phyloP scores from a whole-genome alignment of 1,140 invertebrate genomes.

The Nymphalis io region DNA sequence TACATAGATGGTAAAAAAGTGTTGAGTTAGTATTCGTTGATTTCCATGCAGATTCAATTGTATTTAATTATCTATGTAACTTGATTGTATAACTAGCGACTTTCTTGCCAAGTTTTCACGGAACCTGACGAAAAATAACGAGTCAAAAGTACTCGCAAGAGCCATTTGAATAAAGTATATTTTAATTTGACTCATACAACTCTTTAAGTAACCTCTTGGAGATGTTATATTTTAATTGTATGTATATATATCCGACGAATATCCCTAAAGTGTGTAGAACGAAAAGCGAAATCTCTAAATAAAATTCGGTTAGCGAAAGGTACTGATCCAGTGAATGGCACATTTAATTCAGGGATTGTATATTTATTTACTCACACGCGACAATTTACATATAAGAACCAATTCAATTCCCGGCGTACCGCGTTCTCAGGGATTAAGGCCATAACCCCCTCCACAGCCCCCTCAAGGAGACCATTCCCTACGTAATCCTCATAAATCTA shows the following conservation, averaged over 20 bases:
- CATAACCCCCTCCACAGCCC: slow-evolving; percentile 44
- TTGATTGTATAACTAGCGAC: no score
- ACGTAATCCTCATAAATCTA: slow-evolving; percentile 76
- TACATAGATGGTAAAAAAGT: no score
- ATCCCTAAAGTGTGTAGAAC: background rate
- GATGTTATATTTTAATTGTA: no score
- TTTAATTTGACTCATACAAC: no score
- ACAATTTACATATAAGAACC: slow-evolving; percentile 73
- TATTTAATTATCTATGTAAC: no score
- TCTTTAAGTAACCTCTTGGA: no score
- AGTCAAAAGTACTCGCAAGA: no score
- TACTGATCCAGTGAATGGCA: slow-evolving; percentile 51
- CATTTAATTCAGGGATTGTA: slow-evolving; percentile 64
- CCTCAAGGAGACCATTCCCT: slow-evolving; percentile 55
- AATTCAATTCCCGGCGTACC: slow-evolving; percentile 71
- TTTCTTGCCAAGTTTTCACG: no score
- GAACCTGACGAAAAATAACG: no score
- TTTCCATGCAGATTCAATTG: no score
- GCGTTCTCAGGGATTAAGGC: slow-evolving; percentile 68
- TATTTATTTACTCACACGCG: slow-evolving; percentile 76
- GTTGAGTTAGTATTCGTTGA: no score
- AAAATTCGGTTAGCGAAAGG: slow-evolving; percentile 36
- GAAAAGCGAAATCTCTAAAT: slow-evolving; percentile 8
- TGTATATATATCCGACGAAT: background rate
- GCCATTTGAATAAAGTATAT: no score